Conservation (phyloP, 2,888 invertebrate genomes). For the Nomada goodeniana region DNA sequence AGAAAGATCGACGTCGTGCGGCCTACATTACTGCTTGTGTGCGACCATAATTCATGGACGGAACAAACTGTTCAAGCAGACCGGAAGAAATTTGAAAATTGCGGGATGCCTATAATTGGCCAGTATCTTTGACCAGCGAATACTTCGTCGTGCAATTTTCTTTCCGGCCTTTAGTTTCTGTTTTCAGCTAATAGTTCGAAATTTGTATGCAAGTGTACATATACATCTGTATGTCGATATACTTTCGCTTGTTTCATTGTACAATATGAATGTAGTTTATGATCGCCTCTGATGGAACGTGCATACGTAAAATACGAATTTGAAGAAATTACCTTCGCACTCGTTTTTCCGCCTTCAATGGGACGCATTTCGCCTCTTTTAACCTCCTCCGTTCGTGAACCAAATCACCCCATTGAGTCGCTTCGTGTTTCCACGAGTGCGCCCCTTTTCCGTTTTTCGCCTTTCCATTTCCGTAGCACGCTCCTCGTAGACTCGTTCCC, state of each 20-base stretch:
- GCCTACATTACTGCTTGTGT: neutral
- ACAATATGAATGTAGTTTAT: conserved; percentile 1
- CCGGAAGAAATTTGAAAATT: neutral
- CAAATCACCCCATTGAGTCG: conserved; percentile 63
- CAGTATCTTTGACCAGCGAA: too few relatives aligned
- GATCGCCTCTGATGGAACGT: conserved; percentile 18
- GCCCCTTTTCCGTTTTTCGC: conserved; percentile 61
- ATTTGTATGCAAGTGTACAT: too few relatives aligned
- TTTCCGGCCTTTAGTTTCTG: too few relatives aligned
- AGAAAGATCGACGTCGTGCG: neutral
- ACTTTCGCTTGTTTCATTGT: neutral
- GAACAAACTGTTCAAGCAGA: neutral
- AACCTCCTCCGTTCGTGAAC: conserved; percentile 32
- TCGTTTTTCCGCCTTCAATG: conserved; percentile 52
- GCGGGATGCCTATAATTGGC: neutral
- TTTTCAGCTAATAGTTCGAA: too few relatives aligned
- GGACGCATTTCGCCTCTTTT: conserved; percentile 63
- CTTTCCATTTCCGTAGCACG: conserved; percentile 58
- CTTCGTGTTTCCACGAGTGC: conserved; percentile 63
- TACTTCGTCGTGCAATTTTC: too few relatives aligned
- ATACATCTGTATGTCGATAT: too few relatives aligned
- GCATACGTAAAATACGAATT: conserved; percentile 40
- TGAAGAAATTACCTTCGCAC: conserved; percentile 39
- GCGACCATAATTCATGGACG: neutral
- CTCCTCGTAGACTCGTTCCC: conserved; percentile 23